These are phyloP conservation scores for Cantharis lateralis DNA, from an alignment of 2,888 invertebrate genomes.

Conservation along the genomic window DNA sequence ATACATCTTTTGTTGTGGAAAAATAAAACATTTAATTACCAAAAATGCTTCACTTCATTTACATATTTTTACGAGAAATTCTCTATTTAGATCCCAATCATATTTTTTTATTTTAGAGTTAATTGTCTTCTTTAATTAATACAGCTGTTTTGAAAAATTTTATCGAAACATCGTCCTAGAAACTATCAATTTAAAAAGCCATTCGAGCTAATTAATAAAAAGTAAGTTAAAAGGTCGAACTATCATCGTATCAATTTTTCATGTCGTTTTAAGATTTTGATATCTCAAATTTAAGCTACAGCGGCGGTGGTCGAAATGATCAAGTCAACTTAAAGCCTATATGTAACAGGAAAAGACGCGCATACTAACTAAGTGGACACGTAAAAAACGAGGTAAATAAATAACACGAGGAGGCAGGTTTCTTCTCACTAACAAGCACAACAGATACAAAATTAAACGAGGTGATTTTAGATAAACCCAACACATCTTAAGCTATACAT, in stretches of 20 bases:
- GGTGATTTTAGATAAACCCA: slow-evolving; percentile 28
- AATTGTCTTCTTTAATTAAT: background rate
- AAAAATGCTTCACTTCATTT: background rate
- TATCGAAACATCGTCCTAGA: background rate
- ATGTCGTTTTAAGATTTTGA: background rate
- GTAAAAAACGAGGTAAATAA: slow-evolving; percentile 14
- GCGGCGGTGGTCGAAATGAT: background rate
- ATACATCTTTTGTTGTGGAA: background rate
- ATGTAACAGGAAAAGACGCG: slow-evolving; percentile 4
- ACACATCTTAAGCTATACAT: slow-evolving; percentile 26
- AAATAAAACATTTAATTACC: background rate
- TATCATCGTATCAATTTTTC: background rate
- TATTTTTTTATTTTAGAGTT: background rate
- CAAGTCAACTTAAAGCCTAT: background rate
- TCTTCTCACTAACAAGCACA: slow-evolving; percentile 27
- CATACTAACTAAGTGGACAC: slow-evolving; percentile 4
- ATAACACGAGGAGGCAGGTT: slow-evolving; percentile 22
- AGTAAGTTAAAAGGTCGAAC: background rate
- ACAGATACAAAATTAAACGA: slow-evolving; percentile 30
- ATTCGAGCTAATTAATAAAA: background rate
- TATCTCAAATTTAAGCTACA: background rate
- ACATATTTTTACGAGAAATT: background rate
- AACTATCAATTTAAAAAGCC: background rate
- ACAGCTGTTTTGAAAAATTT: background rate
- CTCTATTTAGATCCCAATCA: background rate